These are phyloP conservation scores for Cistogaster globosa DNA, from an alignment of 2,888 invertebrate genomes.

Conservation along the genomic window DNA sequence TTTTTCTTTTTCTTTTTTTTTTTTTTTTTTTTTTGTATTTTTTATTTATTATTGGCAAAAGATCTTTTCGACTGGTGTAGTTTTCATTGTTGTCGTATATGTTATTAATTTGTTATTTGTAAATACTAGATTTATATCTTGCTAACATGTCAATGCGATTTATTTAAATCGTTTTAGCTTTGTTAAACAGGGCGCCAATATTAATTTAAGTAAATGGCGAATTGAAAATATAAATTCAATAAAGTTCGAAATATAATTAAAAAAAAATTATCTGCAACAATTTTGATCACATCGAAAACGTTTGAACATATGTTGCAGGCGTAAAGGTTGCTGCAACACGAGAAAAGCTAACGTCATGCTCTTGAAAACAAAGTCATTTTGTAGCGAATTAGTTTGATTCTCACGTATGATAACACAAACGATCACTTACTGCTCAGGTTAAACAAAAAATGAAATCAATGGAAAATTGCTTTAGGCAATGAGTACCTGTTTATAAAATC, in stretches of 20 bases:
- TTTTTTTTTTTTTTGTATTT: constrained; percentile 27
- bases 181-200: constrained; percentile 49
- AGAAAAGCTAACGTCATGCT: no score
- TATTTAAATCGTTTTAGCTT: constrained; percentile 29
- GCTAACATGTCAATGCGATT: constrained; percentile 17
- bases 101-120: constrained; percentile 61
- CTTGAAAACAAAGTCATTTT: no score
- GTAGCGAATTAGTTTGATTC: no score
- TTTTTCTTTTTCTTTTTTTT: constrained; percentile 34
- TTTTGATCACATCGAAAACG: background rate
- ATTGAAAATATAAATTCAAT: background rate
- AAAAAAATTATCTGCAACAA: background rate
- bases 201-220: constrained; percentile 46
- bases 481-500: no score
- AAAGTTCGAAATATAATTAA: constrained; percentile 2
- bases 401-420: no score
- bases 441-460: no score
- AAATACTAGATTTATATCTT: constrained; percentile 56
- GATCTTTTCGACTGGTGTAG: constrained; percentile 31
- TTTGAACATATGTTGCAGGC: background rate
- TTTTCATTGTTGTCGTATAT: constrained; percentile 44
- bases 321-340: no score
- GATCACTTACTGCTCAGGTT: no score
- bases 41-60: constrained; percentile 62
- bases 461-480: no score